phyloP scores from a whole-genome alignment of 2,797 vertebrate genomes.

The Pseudotriccus pelzelni region DNA sequence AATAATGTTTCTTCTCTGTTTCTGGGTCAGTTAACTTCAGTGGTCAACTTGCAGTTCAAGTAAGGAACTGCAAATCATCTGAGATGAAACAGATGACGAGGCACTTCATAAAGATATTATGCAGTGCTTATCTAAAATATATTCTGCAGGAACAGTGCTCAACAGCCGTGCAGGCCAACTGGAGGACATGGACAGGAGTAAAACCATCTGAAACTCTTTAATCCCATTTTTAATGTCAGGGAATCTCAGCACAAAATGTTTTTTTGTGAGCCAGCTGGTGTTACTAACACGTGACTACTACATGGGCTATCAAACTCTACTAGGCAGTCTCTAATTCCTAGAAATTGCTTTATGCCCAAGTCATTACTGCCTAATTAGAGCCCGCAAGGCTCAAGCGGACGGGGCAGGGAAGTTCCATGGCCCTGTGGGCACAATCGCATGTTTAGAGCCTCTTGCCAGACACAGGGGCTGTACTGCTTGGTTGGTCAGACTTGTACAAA shows the following conservation, averaged over 20 bases:
- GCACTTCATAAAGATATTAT: background rate
- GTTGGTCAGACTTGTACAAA: slow-evolving; percentile 69
- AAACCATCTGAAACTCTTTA: background rate
- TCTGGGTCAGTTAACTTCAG: background rate
- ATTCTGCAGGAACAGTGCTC: background rate
- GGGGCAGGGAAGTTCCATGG: background rate
- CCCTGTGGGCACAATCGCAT: background rate
- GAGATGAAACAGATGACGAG: background rate
- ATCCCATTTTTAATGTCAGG: background rate
- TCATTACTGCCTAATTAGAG: slow-evolving; percentile 43
- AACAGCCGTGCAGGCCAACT: background rate
- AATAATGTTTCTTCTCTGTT: background rate
- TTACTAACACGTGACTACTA: background rate
- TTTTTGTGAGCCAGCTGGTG: background rate
- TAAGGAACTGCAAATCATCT: background rate
- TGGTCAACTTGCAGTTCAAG: background rate
- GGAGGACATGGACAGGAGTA: background rate
- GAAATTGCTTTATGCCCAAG: slow-evolving; percentile 9
- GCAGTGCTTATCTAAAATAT: background rate
- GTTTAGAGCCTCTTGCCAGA: slow-evolving; percentile 26
- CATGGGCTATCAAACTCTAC: background rate
- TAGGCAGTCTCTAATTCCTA: background rate
- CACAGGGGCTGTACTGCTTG: background rate
- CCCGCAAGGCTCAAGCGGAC: background rate
- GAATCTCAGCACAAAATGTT: background rate